These are phyloP conservation scores for Elaphurus davidianus DNA, from an alignment of 2,113 vertebrate genomes.

Conservation along the genomic window DNA sequence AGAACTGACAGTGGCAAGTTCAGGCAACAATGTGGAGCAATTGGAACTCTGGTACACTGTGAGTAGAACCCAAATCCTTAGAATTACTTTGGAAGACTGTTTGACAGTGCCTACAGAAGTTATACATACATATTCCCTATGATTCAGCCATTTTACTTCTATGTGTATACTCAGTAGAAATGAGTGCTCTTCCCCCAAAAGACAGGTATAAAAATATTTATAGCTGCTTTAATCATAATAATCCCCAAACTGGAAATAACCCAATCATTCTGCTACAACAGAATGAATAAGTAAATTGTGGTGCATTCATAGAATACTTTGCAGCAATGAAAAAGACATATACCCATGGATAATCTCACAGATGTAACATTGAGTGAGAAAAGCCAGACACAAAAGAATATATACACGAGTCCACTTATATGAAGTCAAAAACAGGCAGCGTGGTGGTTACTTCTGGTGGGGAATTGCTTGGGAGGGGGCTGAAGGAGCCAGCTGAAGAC, in stretches of 20 bases:
- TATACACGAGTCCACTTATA: not conserved
- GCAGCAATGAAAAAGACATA: not conserved
- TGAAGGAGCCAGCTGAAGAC: not conserved
- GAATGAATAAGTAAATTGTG: not conserved
- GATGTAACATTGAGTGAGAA: not conserved
- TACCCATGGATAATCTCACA: not conserved
- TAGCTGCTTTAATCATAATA: not conserved
- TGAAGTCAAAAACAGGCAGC: not conserved
- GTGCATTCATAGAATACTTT: not conserved
- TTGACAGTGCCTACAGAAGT: not conserved
- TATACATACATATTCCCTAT: not conserved
- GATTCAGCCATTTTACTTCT: not conserved
- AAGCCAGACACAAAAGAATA: not conserved
- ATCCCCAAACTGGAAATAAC: not conserved
- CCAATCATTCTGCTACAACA: not conserved
- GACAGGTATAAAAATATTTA: not conserved
- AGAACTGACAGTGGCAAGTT: not conserved
- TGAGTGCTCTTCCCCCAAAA: not conserved
- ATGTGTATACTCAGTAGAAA: not conserved
- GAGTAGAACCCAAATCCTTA: not conserved
- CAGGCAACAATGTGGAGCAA: too few species aligned
- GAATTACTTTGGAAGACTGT: not conserved
- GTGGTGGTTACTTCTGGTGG: not conserved
- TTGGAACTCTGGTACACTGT: not conserved
- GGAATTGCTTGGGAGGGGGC: not conserved